Evolutionary conservation across 2,888 invertebrate species (phyloP).

Genomic region (Eurytoma californica): DNA sequence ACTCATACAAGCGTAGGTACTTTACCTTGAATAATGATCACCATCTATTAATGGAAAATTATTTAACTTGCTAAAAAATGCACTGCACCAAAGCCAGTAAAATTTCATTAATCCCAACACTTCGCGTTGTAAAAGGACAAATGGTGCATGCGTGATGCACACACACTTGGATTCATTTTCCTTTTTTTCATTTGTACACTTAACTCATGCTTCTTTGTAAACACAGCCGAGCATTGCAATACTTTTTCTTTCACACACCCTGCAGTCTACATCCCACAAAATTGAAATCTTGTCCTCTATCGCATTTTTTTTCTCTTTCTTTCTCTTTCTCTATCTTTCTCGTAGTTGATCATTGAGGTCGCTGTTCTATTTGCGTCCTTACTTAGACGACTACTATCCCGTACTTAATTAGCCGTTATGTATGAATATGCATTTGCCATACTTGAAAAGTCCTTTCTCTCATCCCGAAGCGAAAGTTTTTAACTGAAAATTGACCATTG

Average conservation of each 20-base stretch:
- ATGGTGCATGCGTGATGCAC: not conserved
- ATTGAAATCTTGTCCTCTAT: not conserved
- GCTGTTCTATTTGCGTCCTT: constrained; percentile 42
- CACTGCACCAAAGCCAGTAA: too few relatives aligned
- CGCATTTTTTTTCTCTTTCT: not conserved
- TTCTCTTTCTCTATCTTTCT: constrained; percentile 24
- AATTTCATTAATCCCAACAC: too few relatives aligned
- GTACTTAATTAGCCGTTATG: constrained; percentile 44
- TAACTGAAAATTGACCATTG: not conserved
- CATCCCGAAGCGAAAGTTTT: not conserved
- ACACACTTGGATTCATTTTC: not conserved
- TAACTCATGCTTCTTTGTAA: not conserved
- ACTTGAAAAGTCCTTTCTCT: constrained; percentile 26
- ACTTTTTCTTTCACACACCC: constrained; percentile 3
- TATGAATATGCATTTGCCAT: constrained; percentile 36
- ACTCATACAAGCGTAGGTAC: too few relatives aligned
- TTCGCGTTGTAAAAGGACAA: too few relatives aligned
- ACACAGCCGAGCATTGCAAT: not conserved
- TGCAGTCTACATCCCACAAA: constrained; percentile 1
- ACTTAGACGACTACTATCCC: constrained; percentile 42
- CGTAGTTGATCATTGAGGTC: constrained; percentile 39
- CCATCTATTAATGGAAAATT: too few relatives aligned
- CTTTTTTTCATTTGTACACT: not conserved
- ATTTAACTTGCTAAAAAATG: too few relatives aligned
- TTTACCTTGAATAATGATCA: too few relatives aligned